Evolutionary conservation across 2,888 invertebrate genomes (phyloP).

Genomic region (Deilephila elpenor): DNA sequence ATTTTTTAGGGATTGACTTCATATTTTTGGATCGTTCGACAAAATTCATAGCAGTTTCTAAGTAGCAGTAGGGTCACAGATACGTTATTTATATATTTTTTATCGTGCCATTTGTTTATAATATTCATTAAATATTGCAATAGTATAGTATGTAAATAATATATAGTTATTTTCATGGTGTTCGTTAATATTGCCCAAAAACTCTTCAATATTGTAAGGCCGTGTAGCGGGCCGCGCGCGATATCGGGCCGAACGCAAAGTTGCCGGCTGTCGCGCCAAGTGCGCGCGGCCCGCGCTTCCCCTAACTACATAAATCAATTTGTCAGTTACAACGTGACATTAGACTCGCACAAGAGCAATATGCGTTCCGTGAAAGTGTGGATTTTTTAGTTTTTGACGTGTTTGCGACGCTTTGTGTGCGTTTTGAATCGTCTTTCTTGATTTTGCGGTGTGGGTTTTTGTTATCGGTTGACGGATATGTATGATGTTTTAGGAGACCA

Average conservation of each 20-base stretch:
- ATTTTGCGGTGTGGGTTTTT: neutral
- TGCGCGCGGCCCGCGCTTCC: slow-evolving; percentile 49
- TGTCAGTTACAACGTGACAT: slow-evolving; percentile 74
- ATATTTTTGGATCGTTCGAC: too few species aligned
- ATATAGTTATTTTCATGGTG: too few species aligned
- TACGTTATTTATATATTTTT: too few species aligned
- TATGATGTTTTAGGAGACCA: too few species aligned
- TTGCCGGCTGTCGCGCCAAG: slow-evolving; percentile 51
- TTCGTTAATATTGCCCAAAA: neutral
- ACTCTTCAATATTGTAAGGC: neutral
- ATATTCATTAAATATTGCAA: too few species aligned
- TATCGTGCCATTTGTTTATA: too few species aligned
- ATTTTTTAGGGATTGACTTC: too few species aligned
- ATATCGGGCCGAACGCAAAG: slow-evolving; percentile 59
- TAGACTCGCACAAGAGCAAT: slow-evolving; percentile 53
- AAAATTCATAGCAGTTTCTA: too few species aligned
- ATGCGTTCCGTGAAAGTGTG: slow-evolving; percentile 38
- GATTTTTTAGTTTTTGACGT: slow-evolving; percentile 24
- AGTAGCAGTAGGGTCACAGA: too few species aligned
- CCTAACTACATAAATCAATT: slow-evolving; percentile 78
- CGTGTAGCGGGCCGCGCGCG: slow-evolving; percentile 49
- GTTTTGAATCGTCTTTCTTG: slow-evolving; percentile 9
- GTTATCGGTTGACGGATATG: neutral
- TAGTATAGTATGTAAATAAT: too few species aligned
- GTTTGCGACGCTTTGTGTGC: slow-evolving; percentile 27